A percentile compares a stretch with the other conserved stretches of the same genome.
Evolutionary conservation across 2,113 vertebrate species (phyloP).

Genomic region (Thamnaconus septentrionalis): DNA sequence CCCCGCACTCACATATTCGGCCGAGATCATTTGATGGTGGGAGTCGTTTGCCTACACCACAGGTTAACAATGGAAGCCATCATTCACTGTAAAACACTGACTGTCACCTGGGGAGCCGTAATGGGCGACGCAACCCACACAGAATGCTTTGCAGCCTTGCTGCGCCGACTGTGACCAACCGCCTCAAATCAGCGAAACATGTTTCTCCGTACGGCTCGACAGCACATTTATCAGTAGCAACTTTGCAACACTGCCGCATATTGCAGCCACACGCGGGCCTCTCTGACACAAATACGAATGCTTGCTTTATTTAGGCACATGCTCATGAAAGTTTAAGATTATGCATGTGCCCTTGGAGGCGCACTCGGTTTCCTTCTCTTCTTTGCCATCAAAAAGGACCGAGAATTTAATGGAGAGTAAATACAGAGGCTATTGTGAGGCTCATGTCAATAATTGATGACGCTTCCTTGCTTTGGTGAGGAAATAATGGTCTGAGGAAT

Average conservation of each 20-base stretch:
- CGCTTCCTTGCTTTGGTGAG: conserved; percentile 36
- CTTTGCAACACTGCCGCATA: conserved; percentile 13
- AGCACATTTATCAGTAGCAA: conserved; percentile 29
- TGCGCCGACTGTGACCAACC: not conserved
- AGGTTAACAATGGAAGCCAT: conserved; percentile 19
- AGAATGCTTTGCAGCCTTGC: conserved; percentile 1
- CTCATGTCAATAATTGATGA: conserved; percentile 43
- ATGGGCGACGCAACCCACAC: conserved; percentile 6
- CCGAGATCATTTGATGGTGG: not conserved
- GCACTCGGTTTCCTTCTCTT: conserved; percentile 8
- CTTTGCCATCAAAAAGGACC: conserved; percentile 20
- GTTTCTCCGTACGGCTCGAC: conserved; percentile 4
- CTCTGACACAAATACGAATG: conserved; percentile 30
- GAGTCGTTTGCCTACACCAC: conserved; percentile 11
- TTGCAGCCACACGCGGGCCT: conserved; percentile 18
- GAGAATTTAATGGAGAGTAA: conserved; percentile 30
- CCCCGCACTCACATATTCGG: conserved; percentile 1
- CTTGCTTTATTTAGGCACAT: conserved; percentile 58
- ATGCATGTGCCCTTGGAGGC: conserved; percentile 32
- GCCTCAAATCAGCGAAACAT: conserved; percentile 24
- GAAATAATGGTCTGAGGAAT: conserved; percentile 28
- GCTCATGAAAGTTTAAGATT: conserved; percentile 59
- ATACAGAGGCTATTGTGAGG: conserved; percentile 37
- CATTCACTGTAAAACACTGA: conserved; percentile 14
- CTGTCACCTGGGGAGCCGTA: conserved; percentile 1